Percentiles rank a stretch among this genome's conserved stretches.
phyloP scores from a whole-genome alignment of 2,797 vertebrate genomes.

The Sebastes kiyomatsui region DNA sequence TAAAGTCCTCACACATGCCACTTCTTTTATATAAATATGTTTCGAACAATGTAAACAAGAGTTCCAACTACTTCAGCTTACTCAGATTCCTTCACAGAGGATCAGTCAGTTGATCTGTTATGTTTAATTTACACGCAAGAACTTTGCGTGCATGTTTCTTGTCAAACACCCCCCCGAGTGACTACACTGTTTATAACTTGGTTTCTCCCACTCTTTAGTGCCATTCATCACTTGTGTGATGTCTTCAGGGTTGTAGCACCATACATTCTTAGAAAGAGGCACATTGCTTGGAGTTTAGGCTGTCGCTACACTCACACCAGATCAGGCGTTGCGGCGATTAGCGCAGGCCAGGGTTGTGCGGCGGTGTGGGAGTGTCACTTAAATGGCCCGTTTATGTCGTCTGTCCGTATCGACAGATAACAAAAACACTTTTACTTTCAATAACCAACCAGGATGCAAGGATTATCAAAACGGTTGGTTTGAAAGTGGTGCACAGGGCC shows the following conservation, averaged over 20 bases:
- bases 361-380: not conserved
- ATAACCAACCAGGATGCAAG: not conserved
- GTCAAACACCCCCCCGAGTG: not conserved
- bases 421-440: not conserved
- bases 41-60: not conserved
- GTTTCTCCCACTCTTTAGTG: constrained; percentile 8
- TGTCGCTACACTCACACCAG: not conserved
- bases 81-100: not conserved
- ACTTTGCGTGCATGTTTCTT: not conserved
- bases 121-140: constrained; percentile 5
- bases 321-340: not conserved
- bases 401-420: not conserved
- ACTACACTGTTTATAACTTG: constrained; percentile 30
- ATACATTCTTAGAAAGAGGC: constrained; percentile 44
- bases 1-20: not conserved
- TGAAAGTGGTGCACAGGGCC: not conserved
- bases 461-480: not conserved
- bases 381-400: not conserved
- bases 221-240: constrained; percentile 52
- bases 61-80: not conserved
- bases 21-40: not conserved
- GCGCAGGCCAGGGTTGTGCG: not conserved
- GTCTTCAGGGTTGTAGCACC: constrained; percentile 38
- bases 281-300: constrained; percentile 13
- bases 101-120: not conserved